These are phyloP conservation scores for Mythimna pallens DNA, from an alignment of 2,888 invertebrate species.

Conservation along the genomic window DNA sequence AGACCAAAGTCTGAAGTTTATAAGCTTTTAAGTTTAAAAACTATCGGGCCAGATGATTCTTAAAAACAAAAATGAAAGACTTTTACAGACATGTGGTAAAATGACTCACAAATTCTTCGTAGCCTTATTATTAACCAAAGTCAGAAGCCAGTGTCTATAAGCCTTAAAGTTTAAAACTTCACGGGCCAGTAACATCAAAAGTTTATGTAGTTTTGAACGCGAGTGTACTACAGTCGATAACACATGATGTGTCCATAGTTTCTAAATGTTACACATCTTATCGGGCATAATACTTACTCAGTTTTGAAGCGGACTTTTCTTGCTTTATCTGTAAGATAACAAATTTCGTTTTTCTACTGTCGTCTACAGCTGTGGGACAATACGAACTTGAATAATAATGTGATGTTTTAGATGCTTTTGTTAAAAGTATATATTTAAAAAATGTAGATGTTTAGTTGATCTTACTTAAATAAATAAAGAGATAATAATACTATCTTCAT, in stretches of 20 bases:
- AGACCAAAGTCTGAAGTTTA: neutral
- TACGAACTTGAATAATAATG: no score
- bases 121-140: neutral
- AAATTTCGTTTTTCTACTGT: neutral
- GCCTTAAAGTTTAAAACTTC: slow-evolving; percentile 14
- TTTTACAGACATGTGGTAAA: neutral
- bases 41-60: no score
- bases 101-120: neutral
- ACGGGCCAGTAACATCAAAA: slow-evolving; percentile 22
- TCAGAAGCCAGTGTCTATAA: neutral
- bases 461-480: no score
- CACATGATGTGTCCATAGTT: slow-evolving; percentile 19
- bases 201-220: slow-evolving; percentile 38
- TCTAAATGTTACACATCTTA: slow-evolving; percentile 3
- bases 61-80: no score
- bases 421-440: no score
- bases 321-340: neutral
- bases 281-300: neutral
- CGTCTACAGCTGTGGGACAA: no score
- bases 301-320: neutral
- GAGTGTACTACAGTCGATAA: slow-evolving; percentile 34
- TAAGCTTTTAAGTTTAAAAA: neutral
- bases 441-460: no score
- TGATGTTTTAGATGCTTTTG: no score
- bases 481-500: neutral